Percentiles rank a stretch among this genome's conserved stretches.
Conservation (phyloP, 2,113 vertebrate species). For the Tichodroma muraria region DNA sequence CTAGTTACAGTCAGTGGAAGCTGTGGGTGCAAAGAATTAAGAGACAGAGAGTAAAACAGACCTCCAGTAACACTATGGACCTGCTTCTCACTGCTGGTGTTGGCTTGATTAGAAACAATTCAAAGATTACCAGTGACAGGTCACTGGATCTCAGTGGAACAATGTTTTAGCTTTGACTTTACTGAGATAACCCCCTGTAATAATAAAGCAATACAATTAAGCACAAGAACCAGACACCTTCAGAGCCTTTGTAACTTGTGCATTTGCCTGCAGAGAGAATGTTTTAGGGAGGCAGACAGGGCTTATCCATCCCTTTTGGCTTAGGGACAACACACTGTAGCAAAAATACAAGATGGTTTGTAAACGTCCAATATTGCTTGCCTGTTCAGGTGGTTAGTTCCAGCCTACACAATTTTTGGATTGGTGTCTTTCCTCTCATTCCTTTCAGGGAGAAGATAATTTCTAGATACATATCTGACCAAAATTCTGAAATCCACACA, state of each 20-base stretch:
- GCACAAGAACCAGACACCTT: neutral
- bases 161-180: neutral
- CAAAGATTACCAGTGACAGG: neutral
- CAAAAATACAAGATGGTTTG: neutral
- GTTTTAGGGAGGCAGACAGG: neutral
- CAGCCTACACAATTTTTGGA: neutral
- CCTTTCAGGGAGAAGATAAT: neutral
- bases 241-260: neutral
- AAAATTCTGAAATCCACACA: neutral
- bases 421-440: neutral
- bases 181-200: neutral
- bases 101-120: neutral
- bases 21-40: neutral
- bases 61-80: neutral
- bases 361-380: neutral
- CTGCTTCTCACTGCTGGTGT: neutral
- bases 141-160: neutral
- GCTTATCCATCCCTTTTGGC: neutral
- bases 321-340: neutral
- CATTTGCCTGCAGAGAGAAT: neutral
- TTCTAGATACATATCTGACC: neutral
- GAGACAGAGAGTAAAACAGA: neutral
- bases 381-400: neutral
- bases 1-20: neutral
- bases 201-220: neutral